These are phyloP conservation scores for Poeciliopsis retropinna DNA, from an alignment of 2,113 vertebrate genomes.

Conservation along the genomic window DNA sequence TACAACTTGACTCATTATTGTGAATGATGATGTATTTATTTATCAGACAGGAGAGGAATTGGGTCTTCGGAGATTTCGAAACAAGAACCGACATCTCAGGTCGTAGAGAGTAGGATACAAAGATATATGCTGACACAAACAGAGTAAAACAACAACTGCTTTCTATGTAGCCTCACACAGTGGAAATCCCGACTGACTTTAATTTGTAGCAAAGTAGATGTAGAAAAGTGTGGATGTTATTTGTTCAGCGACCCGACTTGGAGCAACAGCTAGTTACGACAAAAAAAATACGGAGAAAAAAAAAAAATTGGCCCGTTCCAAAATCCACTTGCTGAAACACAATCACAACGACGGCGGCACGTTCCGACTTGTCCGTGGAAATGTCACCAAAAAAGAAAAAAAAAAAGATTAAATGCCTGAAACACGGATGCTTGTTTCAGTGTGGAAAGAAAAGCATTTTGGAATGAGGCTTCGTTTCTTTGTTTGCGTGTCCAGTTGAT, in stretches of 20 bases:
- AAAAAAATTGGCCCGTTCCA: constrained; percentile 26
- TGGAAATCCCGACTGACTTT: constrained; percentile 24
- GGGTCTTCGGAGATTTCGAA: constrained; percentile 58
- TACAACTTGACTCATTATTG: constrained; percentile 67
- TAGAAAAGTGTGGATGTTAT: constrained; percentile 47
- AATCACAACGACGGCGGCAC: constrained; percentile 27
- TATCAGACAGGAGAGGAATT: constrained; percentile 53
- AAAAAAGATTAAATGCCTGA: neutral
- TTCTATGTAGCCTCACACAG: constrained; percentile 49
- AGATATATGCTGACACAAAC: constrained; percentile 34
- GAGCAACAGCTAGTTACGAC: constrained; percentile 3
- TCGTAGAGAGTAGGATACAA: constrained; percentile 48
- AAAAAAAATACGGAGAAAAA: neutral
- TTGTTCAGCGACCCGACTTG: constrained; percentile 37
- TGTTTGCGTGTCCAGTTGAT: constrained; percentile 71
- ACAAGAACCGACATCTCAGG: constrained; percentile 68
- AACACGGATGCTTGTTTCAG: neutral
- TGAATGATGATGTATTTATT: constrained; percentile 75
- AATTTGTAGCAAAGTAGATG: constrained; percentile 57
- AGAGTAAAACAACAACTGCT: constrained; percentile 46
- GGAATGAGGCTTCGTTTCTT: constrained; percentile 46
- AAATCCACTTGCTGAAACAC: constrained; percentile 49
- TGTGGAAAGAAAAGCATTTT: constrained; percentile 41
- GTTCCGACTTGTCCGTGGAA: neutral
- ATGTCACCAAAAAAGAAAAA: neutral